Conservation (phyloP, 2,797 vertebrate species). For the Acanthiza pusilla region DNA sequence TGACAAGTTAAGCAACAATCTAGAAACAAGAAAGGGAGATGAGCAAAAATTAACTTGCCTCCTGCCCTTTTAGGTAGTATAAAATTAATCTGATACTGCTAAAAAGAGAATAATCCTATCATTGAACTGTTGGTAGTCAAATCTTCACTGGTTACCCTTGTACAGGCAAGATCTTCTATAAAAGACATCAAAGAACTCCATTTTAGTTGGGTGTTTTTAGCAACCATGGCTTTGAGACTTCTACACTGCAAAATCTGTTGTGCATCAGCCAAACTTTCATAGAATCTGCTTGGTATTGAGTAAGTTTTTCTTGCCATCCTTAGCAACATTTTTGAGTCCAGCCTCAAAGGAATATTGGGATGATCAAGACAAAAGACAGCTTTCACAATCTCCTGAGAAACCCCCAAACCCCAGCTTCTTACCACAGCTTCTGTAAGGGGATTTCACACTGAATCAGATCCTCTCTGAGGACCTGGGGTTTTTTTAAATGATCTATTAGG, state of each 20-base stretch:
- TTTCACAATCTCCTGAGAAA: neutral
- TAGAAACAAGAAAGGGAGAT: neutral
- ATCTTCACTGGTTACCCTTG: neutral
- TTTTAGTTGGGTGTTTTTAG: neutral
- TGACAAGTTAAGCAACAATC: neutral
- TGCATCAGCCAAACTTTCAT: rapidly evolving
- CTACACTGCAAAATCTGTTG: neutral
- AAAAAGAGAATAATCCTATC: neutral
- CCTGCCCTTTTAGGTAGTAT: neutral
- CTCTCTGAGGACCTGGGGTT: neutral
- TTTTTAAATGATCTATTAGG: neutral
- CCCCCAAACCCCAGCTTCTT: neutral
- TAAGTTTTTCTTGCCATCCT: neutral
- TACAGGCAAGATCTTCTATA: rapidly evolving
- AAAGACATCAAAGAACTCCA: neutral
- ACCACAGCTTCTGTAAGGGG: neutral
- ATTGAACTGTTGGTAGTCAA: neutral
- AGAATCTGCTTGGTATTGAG: neutral
- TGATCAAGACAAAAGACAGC: neutral
- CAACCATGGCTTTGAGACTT: neutral
- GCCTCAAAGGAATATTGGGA: neutral
- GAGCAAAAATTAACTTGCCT: neutral
- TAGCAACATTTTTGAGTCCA: neutral
- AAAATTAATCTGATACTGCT: neutral
- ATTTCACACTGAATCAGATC: neutral